Evolutionary conservation across 2,888 invertebrate genomes (phyloP), one percentile per base, ranked within the genome.

Genomic region (Limnephilus marmoratus): DNA sequence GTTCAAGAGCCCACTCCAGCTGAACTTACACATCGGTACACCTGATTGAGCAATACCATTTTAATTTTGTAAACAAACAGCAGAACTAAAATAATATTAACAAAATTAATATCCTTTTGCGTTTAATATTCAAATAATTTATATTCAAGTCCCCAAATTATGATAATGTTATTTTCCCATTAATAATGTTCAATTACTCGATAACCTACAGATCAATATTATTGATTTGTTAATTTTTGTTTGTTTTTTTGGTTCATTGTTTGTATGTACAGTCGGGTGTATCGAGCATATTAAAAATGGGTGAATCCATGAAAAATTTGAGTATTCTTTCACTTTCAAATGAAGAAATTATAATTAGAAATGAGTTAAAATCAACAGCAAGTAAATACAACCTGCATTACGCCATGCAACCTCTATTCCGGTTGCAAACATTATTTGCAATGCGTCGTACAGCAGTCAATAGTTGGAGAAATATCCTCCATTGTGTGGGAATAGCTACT

Each of bases 381-480:
- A 45, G 31, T 31, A 29, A 86, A n/a, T 41, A 86, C n/a, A 86
- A 49, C 45, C 3, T 86, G 2, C 13, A 9, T 37, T 45, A 86
- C n/a, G 18, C 86, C 13, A 12, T 86, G 45, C 9, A 45, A 5
- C 49, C 86, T 3, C 7, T 86, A n/a, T 49, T 86, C n/a, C n/a
- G 24, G 9, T 45, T 86, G 7, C 86, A 86, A 13, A 24, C 86
- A 86, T 45, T 86, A 15, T 86, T 86, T 49, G 86, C 86, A 24
- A 86, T 86, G 49, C 86, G 45, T 5, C 41, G 86, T 9, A 49
- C 29, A 15, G 12, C 45, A 11, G 29, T 29, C 7, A 86, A 37
- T 29, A 45, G 29, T n/a, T 86, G 86, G 86, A 45, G n/a, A 41
- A 41, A 29, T 49, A n/a, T n/a, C 29, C 45, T 86, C n/a, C 49